A percentile compares a stretch with the other conserved stretches of the same genome.
phyloP scores from a whole-genome alignment of 2,888 invertebrate species.

The Caenorhabditis sp. region DNA sequence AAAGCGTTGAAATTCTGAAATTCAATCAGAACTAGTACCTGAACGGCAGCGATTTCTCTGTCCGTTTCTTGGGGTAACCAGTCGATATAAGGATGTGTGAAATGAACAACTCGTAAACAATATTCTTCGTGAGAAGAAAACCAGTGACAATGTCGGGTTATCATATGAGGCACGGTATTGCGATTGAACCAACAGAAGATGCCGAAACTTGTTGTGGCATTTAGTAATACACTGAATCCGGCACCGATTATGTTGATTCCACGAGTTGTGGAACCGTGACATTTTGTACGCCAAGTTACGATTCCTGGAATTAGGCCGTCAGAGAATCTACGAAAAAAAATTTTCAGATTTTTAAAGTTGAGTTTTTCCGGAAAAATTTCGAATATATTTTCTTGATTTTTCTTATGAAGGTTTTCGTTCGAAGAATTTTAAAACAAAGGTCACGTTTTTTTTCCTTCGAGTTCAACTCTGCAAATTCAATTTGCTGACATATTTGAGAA shows the following conservation, averaged over 20 bases:
- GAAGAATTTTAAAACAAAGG: too few relatives aligned
- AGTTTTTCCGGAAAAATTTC: too few relatives aligned
- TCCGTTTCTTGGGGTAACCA: slow-evolving; percentile 54
- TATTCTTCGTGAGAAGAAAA: slow-evolving; percentile 36
- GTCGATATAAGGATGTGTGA: slow-evolving; percentile 56
- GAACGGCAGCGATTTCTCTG: slow-evolving; percentile 52
- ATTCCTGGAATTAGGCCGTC: slow-evolving; percentile 22
- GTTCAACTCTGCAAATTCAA: too few relatives aligned
- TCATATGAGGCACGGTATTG: slow-evolving; percentile 38
- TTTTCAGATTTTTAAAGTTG: too few relatives aligned
- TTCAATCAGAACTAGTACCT: slow-evolving; percentile 20
- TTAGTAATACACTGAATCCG: slow-evolving; percentile 39
- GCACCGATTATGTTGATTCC: slow-evolving; percentile 50
- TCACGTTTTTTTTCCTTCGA: too few relatives aligned
- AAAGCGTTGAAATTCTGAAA: not conserved
- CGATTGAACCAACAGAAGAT: slow-evolving; percentile 51
- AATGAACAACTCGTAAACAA: slow-evolving; percentile 51
- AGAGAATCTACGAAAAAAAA: slow-evolving; percentile 3
- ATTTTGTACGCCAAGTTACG: slow-evolving; percentile 42
- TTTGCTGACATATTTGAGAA: too few relatives aligned
- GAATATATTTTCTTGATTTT: too few relatives aligned
- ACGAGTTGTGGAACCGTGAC: slow-evolving; percentile 44
- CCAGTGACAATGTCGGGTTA: slow-evolving; percentile 56
- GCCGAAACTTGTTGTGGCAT: slow-evolving; percentile 46
- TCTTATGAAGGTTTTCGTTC: too few relatives aligned